phyloP scores from a whole-genome alignment of 1,140 invertebrate species.

The Phortica variegata region DNA sequence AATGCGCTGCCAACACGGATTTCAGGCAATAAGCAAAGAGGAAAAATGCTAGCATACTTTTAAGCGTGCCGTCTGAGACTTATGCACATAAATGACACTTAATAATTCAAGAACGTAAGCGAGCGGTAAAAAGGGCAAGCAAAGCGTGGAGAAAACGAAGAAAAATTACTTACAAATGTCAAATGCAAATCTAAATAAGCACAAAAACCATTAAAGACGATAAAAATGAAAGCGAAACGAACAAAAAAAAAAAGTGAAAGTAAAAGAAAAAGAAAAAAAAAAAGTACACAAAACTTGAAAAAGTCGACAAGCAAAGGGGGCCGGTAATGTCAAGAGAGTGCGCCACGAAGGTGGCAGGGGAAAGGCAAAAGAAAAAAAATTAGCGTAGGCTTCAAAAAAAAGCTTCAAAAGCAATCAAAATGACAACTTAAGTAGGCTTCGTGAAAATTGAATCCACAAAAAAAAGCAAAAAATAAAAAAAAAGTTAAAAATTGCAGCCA shows the following conservation, averaged over 20 bases:
- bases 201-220: conserved; percentile 18
- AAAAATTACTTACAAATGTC: conserved; percentile 24
- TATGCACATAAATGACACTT: conserved; percentile 26
- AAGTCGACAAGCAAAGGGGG: conserved; percentile 37
- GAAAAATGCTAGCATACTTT: conserved; percentile 12
- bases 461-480: conserved; percentile 1
- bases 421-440: conserved; percentile 53
- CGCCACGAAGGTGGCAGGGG: background rate
- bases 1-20: conserved; percentile 24
- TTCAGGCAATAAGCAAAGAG: conserved; percentile 13
- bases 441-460: conserved; percentile 14
- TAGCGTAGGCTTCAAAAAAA: conserved; percentile 39
- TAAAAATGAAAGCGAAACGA: conserved; percentile 6
- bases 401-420: conserved; percentile 53
- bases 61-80: background rate
- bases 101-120: conserved; percentile 38
- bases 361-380: conserved; percentile 20
- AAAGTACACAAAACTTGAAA: conserved; percentile 30
- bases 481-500: conserved; percentile 9
- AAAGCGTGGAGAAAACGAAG: conserved; percentile 13
- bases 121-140: conserved; percentile 11
- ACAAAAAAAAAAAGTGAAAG: conserved; percentile 26
- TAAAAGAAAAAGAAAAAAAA: conserved; percentile 23
- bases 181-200: conserved; percentile 27
- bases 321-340: conserved; percentile 18